Base-by-base conservation (phyloP, 2,888 invertebrate species). In the Hypselothyrea guttata region DNA sequence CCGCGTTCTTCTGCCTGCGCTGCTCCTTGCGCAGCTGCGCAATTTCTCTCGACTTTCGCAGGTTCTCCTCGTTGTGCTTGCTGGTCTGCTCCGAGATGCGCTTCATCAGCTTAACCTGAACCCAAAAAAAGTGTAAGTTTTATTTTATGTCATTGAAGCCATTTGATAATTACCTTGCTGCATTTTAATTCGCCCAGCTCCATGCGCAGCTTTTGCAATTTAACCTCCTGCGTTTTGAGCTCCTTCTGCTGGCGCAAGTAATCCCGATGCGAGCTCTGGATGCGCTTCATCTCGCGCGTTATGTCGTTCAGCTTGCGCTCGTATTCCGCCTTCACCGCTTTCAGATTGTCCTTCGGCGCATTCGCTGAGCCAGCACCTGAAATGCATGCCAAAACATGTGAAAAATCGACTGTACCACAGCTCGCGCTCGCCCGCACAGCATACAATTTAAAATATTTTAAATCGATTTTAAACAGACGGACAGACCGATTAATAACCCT, bases 21-120 rank as follows among this genome's bases (percentile, higher is more conserved):
- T 96, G 94, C 89, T 97, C 97, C 87, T 98, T 98, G 48, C 95
- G 93, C 61, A 98, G 90, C 87, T 97, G 96, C 0, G 97, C 96
- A 52, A 98, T 95, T 91, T 98, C 98, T 75, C 95, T 93, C 45
- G 94, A 93, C 73, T 96, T 92, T 31, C 92, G 92, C 13, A 94
- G 91, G 87, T 98, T 97, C 5, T 94, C 93, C 86, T 96, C 95
- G 72, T 96, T 95, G 85, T 97, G 96, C 52, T 95, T 93, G 79
- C 93, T 95, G 4, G 95, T 93, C 88, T 99, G 98, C 58, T 97
- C 96, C 55, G 97, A 95, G 94, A 98, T 97, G 90, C 96, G 96
- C 86, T 97, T 96, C 85, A 98, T 94, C 52, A 99, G 91, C 87
- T 94, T 93, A 0, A 96, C 95, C 93, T 93, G 9, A 37, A 42